Conservation (phyloP, 2,888 invertebrate species). For the Napeogenes inachia region DNA sequence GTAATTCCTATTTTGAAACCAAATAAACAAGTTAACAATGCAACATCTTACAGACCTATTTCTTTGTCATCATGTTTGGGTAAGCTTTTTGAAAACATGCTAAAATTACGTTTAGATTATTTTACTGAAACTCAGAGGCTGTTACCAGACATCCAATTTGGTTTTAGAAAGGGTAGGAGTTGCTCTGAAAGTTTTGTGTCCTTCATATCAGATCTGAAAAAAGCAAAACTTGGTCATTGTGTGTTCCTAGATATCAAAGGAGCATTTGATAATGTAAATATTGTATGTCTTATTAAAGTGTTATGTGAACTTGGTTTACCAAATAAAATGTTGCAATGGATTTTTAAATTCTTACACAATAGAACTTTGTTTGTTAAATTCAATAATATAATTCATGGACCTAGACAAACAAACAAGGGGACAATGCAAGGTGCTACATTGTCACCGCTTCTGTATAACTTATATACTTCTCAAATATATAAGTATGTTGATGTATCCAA, state of each 20-base stretch:
- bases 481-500: too few species aligned
- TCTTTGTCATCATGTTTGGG: conserved; percentile 27
- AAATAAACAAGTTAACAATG: too few species aligned
- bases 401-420: too few species aligned
- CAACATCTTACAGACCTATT: conserved; percentile 24
- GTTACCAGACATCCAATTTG: conserved; percentile 22
- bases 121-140: conserved; percentile 21
- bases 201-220: conserved; percentile 21
- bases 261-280: conserved; percentile 30
- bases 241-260: conserved; percentile 28
- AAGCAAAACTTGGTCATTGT: conserved; percentile 9
- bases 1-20: too few species aligned
- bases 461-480: too few species aligned
- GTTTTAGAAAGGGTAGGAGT: conserved; percentile 22
- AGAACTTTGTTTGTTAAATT: too few species aligned
- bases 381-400: too few species aligned
- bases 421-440: too few species aligned
- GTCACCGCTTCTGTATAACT: too few species aligned
- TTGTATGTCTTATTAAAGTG: conserved; percentile 1
- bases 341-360: conserved; percentile 7
- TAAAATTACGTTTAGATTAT: conserved; percentile 26
- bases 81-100: conserved; percentile 27
- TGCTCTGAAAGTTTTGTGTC: conserved; percentile 24
- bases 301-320: conserved; percentile 8
- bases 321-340: conserved; percentile 10